phyloP scores from a whole-genome alignment of 2,113 vertebrate species.

The Chinchilla lanigera region DNA sequence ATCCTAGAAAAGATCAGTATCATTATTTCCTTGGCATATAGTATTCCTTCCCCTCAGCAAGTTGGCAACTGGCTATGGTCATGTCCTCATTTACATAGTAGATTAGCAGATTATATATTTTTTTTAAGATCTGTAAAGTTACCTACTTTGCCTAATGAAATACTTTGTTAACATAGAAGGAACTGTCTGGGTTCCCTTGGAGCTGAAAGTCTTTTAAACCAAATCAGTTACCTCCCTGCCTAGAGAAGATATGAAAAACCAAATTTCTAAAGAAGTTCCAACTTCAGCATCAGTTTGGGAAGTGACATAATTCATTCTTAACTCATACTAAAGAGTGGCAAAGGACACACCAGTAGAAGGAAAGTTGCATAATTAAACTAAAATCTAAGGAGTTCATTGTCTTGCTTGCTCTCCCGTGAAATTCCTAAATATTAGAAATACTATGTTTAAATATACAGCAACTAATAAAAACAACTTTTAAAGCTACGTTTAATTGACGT shows the following conservation, averaged over 20 bases:
- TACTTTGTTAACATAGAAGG: conserved; percentile 48
- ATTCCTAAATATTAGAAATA: conserved; percentile 47
- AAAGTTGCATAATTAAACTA: neutral
- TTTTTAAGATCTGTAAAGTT: conserved; percentile 3
- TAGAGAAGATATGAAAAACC: neutral
- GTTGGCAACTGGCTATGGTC: neutral
- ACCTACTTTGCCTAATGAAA: conserved; percentile 8
- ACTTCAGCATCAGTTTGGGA: neutral
- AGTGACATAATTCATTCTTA: neutral
- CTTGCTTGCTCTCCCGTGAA: conserved; percentile 19
- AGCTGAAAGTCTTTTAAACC: conserved; percentile 13
- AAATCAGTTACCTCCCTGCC: neutral
- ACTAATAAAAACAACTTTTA: conserved; percentile 12
- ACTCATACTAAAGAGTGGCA: neutral
- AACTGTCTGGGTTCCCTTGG: neutral
- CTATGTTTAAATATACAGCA: neutral
- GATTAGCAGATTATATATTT: neutral
- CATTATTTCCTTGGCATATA: neutral
- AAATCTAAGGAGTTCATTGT: conserved; percentile 16
- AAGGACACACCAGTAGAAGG: neutral
- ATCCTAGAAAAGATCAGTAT: neutral
- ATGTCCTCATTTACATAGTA: neutral
- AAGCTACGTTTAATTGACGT: conserved; percentile 29
- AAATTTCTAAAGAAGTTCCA: neutral
- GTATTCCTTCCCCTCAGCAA: neutral